Conservation (phyloP, 2,797 vertebrate species). For the Acropternis orthonyx region DNA sequence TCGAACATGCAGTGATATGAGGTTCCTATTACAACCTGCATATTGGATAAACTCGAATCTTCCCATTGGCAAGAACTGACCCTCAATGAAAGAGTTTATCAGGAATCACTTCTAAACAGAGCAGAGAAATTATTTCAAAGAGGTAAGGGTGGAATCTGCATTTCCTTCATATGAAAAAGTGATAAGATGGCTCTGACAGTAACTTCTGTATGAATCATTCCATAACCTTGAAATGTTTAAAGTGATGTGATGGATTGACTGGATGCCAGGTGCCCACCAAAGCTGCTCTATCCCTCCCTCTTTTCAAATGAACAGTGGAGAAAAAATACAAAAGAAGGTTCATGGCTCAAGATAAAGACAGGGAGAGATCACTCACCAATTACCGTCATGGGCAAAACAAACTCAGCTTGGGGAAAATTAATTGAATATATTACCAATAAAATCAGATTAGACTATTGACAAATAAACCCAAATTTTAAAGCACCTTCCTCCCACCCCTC, state of each 20-base stretch:
- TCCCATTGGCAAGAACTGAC: neutral
- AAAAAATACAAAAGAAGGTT: neutral
- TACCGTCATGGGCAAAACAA: neutral
- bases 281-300: neutral
- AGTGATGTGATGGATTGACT: neutral
- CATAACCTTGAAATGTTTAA: neutral
- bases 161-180: neutral
- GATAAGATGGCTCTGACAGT: neutral
- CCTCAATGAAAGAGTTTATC: neutral
- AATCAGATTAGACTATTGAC: no score
- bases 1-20: neutral
- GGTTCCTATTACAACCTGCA: neutral
- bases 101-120: neutral
- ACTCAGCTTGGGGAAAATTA: no score
- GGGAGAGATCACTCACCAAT: neutral
- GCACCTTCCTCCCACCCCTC: no score
- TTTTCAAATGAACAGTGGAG: neutral
- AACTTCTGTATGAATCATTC: neutral
- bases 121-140: neutral
- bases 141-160: neutral
- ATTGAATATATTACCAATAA: neutral
- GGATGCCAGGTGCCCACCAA: neutral
- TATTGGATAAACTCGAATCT: neutral
- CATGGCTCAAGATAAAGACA: neutral
- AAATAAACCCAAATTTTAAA: no score